A percentile compares a stretch with the other conserved stretches of the same genome.
phyloP scores from a whole-genome alignment of 2,888 invertebrate species.

The Antheraea assamensis region DNA sequence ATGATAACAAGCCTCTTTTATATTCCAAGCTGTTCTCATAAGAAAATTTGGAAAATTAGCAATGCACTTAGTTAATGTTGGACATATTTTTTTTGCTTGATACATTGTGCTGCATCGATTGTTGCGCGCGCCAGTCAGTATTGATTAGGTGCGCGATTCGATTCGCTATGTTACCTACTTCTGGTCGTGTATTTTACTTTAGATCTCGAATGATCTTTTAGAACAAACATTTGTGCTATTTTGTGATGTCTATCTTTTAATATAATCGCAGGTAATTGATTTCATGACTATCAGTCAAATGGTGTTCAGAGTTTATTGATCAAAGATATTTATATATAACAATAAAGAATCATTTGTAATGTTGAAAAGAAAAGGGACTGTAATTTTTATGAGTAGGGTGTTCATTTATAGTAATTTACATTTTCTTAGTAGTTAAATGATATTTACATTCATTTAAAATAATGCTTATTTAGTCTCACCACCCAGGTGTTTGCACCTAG shows the following conservation, averaged over 20 bases:
- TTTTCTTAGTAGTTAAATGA: background rate
- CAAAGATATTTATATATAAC: background rate
- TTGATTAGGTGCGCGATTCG: constrained; percentile 1
- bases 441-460: background rate
- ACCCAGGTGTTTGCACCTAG: background rate
- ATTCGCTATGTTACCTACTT: background rate
- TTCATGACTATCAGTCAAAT: background rate
- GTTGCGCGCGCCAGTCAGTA: constrained; percentile 5
- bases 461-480: background rate
- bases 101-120: background rate
- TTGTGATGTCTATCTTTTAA: background rate
- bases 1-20: background rate
- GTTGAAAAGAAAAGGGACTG: background rate
- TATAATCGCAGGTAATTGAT: background rate
- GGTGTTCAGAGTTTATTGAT: background rate
- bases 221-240: background rate
- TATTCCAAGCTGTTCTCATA: background rate
- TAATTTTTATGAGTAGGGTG: background rate
- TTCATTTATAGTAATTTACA: background rate
- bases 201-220: background rate
- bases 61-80: background rate
- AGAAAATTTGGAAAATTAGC: background rate
- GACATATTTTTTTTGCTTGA: background rate
- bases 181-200: background rate
- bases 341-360: background rate